phyloP scores from a whole-genome alignment of 2,888 invertebrate species.

The Diaphora mendica region DNA sequence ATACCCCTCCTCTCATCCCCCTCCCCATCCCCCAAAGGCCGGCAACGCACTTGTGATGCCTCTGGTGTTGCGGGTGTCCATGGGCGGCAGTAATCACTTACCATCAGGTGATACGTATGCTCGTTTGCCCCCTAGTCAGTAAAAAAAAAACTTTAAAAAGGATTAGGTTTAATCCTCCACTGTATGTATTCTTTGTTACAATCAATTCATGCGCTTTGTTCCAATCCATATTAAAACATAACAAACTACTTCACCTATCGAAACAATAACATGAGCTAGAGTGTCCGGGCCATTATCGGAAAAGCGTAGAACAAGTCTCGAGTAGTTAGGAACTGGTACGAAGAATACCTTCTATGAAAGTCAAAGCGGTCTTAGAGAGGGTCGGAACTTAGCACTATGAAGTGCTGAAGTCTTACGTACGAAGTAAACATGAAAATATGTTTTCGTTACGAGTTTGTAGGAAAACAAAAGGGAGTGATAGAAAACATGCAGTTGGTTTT shows the following conservation, averaged over 20 bases:
- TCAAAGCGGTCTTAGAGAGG: slow-evolving; percentile 15
- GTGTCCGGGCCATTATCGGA: slow-evolving; percentile 15
- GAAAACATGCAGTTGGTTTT: not conserved
- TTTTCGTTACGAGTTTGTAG: not conserved
- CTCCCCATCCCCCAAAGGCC: too few relatives aligned
- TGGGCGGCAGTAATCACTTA: too few relatives aligned
- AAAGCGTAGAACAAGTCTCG: slow-evolving; percentile 18
- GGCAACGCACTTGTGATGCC: too few relatives aligned
- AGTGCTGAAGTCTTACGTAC: slow-evolving; percentile 1
- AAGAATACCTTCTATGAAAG: slow-evolving; percentile 17
- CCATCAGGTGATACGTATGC: too few relatives aligned
- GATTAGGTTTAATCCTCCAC: too few relatives aligned
- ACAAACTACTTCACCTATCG: not conserved
- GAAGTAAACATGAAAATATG: not conserved
- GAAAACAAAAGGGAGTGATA: not conserved
- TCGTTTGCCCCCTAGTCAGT: too few relatives aligned
- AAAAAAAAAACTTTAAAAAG: too few relatives aligned
- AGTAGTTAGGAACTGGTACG: slow-evolving; percentile 14
- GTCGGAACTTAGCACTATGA: not conserved
- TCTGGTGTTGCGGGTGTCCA: too few relatives aligned
- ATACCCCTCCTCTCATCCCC: too few relatives aligned
- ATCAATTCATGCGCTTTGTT: too few relatives aligned
- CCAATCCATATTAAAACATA: too few relatives aligned
- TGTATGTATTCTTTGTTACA: too few relatives aligned
- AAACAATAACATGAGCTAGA: slow-evolving; percentile 5